Evolutionary conservation across 2,113 vertebrate genomes (phyloP), one percentile per base, ranked within the genome.

Genomic region (Cynoglossus semilaevis): DNA sequence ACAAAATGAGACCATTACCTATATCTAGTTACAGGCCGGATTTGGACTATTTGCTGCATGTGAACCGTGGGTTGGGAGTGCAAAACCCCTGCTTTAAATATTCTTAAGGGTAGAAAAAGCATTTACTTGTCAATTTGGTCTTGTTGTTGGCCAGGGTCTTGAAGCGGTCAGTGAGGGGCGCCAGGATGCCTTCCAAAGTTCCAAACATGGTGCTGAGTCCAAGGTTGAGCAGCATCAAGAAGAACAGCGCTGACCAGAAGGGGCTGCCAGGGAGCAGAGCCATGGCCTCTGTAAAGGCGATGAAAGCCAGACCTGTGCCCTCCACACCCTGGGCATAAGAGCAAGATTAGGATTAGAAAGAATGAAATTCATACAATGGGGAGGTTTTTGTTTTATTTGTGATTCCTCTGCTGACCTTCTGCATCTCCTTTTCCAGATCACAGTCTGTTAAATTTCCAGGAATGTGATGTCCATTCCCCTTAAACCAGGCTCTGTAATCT

Each of bases 241-340:
- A 93, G 82, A 93, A 93, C 19, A 94, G 63, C 0, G 86, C 58
- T 0, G 92, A 92, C 93, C 94, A 94, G 77, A 93, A 92, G 0
- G 90, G 80, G 34, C 92, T 92, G 1, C 82, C 90, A 0, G 94
- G 91, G 22, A 94, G 85, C 3, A 88, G 82, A 0, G 90, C 88
- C 81, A 93, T 91, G 19, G 91, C 88, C 72, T 95, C 91, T 0
- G 89, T 89, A 83, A 94, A 94, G 49, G 87, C 77, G 5, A 94
- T 89, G 52, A 94, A 93, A 0, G 87, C 91, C 43, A 95, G 77
- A 8, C 85, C 88, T 0, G 91, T 91, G 5, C 90, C 91, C 62
- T 92, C 87, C 9, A 87, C 87, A 8, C 90, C 87, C 93, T 94
- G 76, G 40, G 51, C 9, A 62, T 19, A 51, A 76, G 66, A n/a